Base-by-base conservation (phyloP, 2,888 invertebrate species). In the Oligia fasciuncula region DNA sequence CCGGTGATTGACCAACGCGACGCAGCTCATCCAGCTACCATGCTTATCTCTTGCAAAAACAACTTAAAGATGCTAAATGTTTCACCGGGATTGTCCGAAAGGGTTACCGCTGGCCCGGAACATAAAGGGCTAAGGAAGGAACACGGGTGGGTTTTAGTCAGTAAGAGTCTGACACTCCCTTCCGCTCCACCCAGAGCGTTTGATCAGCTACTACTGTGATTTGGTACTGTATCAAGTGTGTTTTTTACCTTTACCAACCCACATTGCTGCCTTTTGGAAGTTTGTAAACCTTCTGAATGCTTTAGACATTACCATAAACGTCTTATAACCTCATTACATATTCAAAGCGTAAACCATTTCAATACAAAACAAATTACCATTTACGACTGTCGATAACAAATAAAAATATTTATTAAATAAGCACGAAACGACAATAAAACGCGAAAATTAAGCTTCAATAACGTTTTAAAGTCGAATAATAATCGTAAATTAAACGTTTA, bases 361-460 rank as follows among this genome's bases (percentile, higher is more conserved):
- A 85, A 91, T 90, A 90, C 89, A 88, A 90, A 90, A 90, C 89
- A 87, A 90, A 93, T 91, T 90, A 91, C 89, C 92, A 91, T 94
- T 93, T 92, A 92, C 91, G 89, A 89, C 80, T 76, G 77, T 84
- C 84, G 83, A 87, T 86, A 81, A 83, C 88, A 85, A 88, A 87
- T 85, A 87, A 88, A 88, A 88, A 87, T 89, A 91, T 91, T 92
- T 93, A 93, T 93, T 93, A 92, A 93, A 93, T 92, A 93, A 94
- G 92, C 94, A 92, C 92, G 92, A 92, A 94, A 90, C 91, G 92
- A 91, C 91, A 93, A 93, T 95, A 94, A 95, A 94, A 94, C 90
- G 91, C 91, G 89, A 91, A 93, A 93, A 94, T 94, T 93, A 93
- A 93, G 91, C 92, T 91, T 90, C 91, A 92, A 93, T 93, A 94